Base-by-base conservation (phyloP, 2,113 vertebrate species). In the Pomatorhinus ruficollis region DNA sequence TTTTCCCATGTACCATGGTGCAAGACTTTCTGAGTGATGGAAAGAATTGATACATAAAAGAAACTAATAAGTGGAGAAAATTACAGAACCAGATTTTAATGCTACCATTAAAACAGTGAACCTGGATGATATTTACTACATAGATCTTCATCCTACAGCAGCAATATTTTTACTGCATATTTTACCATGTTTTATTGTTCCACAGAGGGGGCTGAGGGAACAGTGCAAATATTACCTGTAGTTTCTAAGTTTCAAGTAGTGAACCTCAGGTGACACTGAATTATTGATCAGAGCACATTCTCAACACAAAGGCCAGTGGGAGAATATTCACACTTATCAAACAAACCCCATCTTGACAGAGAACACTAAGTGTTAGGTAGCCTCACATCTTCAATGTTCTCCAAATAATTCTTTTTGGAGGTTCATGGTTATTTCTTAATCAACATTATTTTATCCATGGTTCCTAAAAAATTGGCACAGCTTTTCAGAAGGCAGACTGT, bases 281-380 rank as follows among this genome's bases (percentile, higher is more conserved):
- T 76, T 95, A 94, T 47, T 93, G 72, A 79, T 83, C 64, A 87
- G 92, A 92, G 49, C 70, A 75, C 45, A 74, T 96, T 76, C 63
- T 94, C 37, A 61, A 60, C 50, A 65, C 44, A 75, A 68, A 83
- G 50, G 69, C 52, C 13, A 11, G 60, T 85, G 56, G 61, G 60
- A 87, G 18, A 70, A 74, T 25, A 45, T 28, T 89, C 61, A 81
- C 16, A 57, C 28, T 82, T 92, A 83, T 52, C 63, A 91, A 78
- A 90, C 16, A 4, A 92, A 71, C 52, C 33, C 20, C 25, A 30
- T 64, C 47, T 78, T 93, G 39, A 78, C 53, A 42, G 1, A 83
- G 49, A 84, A 54, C 56, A 90, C 20, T 70, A 92, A 63, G 21
- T 72, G 33, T 18, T 40, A 69, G 21, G 7, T 28, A 70, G 19